Conservation (phyloP, 2,797 vertebrate species). For the Eutrigla gurnardus region DNA sequence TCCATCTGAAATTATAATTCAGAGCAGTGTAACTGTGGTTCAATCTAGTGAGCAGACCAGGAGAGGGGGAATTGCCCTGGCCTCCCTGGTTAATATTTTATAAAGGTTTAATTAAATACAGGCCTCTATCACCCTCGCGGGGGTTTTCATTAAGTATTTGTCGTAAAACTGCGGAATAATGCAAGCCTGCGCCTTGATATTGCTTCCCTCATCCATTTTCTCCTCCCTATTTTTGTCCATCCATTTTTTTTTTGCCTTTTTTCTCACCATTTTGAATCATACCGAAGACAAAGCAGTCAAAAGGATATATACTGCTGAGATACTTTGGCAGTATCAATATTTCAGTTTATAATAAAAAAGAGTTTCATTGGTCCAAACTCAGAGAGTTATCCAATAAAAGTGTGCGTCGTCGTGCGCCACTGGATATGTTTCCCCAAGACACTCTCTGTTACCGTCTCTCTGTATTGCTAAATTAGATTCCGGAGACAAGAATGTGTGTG, state of each 20-base stretch:
- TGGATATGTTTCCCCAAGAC: constrained; percentile 48
- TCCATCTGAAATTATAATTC: constrained; percentile 78
- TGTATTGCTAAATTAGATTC: constrained; percentile 57
- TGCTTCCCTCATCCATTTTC: constrained; percentile 71
- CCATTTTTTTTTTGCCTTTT: constrained; percentile 59
- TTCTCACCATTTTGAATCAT: constrained; percentile 76
- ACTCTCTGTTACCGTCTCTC: constrained; percentile 13
- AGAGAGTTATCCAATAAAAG: constrained; percentile 68
- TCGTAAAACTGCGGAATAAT: constrained; percentile 83
- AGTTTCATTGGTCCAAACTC: constrained; percentile 69
- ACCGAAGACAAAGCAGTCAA: constrained; percentile 77
- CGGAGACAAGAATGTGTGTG: constrained; percentile 37
- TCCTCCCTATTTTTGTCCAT: constrained; percentile 54
- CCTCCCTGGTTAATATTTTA: constrained; percentile 84
- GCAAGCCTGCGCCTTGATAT: constrained; percentile 77
- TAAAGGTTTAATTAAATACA: constrained; percentile 88
- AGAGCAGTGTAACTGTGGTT: constrained; percentile 68
- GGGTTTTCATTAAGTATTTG: constrained; percentile 87
- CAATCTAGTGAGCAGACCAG: constrained; percentile 76
- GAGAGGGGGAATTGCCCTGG: constrained; percentile 75
- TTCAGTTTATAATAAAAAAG: constrained; percentile 82
- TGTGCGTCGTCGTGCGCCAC: constrained; percentile 47
- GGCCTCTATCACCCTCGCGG: constrained; percentile 81
- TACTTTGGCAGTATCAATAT: constrained; percentile 83
- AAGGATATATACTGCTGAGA: constrained; percentile 75